Evolutionary conservation across 2,888 invertebrate genomes (phyloP).

Genomic region (Lycocerus yunnanus): DNA sequence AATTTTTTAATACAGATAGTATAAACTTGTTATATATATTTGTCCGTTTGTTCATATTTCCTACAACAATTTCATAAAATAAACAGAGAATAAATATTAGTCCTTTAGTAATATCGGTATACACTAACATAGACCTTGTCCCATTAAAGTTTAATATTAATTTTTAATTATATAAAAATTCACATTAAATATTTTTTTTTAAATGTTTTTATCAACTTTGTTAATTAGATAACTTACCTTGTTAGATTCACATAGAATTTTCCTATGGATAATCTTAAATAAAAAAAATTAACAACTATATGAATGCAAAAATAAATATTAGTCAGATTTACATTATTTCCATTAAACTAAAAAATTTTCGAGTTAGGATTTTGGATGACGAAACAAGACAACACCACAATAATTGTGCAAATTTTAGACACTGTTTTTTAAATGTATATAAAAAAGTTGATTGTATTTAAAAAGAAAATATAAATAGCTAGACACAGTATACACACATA

Average conservation of each 20-base stretch:
- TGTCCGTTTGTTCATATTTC: slow-evolving; percentile 25
- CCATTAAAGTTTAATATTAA: neutral
- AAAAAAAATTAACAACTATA: slow-evolving; percentile 5
- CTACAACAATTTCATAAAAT: slow-evolving; percentile 5
- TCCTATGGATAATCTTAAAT: slow-evolving; percentile 2
- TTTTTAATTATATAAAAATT: neutral
- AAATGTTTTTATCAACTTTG: neutral
- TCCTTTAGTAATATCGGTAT: neutral
- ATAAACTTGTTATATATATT: slow-evolving; percentile 10
- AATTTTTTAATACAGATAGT: slow-evolving; percentile 10
- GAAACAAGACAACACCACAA: neutral
- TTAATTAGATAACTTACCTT: neutral
- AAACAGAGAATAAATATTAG: neutral
- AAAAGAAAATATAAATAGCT: neutral
- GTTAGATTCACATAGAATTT: slow-evolving; percentile 2
- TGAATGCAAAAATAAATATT: neutral
- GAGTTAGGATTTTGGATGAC: neutral
- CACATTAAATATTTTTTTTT: neutral
- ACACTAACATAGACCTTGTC: neutral
- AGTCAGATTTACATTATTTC: neutral
- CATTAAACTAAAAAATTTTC: neutral
- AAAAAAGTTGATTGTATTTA: neutral
- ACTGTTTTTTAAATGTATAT: neutral
- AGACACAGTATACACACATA: neutral
- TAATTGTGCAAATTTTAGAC: neutral